phyloP scores from a whole-genome alignment of 2,797 vertebrate genomes.

The Nothura maculosa region DNA sequence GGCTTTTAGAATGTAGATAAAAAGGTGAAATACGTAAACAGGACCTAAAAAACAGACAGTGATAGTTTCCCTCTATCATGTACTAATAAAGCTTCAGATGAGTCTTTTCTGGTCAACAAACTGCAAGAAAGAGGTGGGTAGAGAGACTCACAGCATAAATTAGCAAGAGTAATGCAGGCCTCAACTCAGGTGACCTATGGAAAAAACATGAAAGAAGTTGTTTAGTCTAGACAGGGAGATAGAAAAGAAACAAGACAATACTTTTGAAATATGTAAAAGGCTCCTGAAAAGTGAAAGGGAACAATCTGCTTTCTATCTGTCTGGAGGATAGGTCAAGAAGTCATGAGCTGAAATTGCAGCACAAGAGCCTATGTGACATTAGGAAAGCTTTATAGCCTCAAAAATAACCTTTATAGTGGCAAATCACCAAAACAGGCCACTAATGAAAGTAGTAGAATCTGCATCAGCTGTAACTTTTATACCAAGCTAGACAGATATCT shows the following conservation, averaged over 20 bases:
- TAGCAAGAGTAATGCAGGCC: not conserved
- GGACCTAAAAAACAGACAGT: not conserved
- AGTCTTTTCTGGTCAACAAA: not conserved
- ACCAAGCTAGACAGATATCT: not conserved
- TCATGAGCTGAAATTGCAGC: not conserved
- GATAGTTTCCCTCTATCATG: not conserved
- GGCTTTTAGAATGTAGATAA: not conserved
- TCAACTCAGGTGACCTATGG: not conserved
- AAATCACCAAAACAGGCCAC: constrained; percentile 1
- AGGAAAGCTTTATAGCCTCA: constrained; percentile 49
- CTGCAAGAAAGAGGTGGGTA: not conserved
- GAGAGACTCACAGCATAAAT: not conserved
- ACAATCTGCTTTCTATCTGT: constrained; percentile 31
- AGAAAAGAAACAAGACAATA: constrained; percentile 28
- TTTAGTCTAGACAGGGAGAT: constrained; percentile 35
- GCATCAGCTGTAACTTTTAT: not conserved
- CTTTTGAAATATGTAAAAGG: constrained; percentile 31
- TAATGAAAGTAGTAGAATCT: not conserved
- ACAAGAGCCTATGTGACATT: not conserved
- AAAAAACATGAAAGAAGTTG: not conserved
- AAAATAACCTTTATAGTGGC: not conserved
- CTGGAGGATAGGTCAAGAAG: constrained; percentile 42
- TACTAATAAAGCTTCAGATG: not conserved
- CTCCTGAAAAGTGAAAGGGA: not conserved
- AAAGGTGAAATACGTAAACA: not conserved